These are phyloP conservation scores for Peromyscus eremicus DNA, from an alignment of 2,797 vertebrate species.

Conservation along the genomic window DNA sequence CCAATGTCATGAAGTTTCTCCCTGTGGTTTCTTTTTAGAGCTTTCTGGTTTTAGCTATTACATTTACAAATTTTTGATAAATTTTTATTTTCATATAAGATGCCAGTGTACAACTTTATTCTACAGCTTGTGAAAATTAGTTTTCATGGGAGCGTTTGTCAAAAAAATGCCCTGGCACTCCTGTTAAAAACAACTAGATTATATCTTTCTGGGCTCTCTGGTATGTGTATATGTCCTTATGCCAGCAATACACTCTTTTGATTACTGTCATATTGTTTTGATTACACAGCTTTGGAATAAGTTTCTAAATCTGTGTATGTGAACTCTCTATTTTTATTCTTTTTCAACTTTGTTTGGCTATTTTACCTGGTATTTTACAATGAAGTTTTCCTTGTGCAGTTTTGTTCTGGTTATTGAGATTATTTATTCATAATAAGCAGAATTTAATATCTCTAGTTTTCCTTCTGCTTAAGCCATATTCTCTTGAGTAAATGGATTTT, in stretches of 20 bases:
- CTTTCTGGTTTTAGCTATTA: background rate
- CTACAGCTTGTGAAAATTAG: background rate
- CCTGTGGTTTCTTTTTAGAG: background rate
- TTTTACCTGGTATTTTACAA: constrained; percentile 35
- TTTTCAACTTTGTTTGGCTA: background rate
- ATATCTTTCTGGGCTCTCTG: background rate
- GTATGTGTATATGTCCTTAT: background rate
- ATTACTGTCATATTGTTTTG: background rate
- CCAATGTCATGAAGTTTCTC: background rate
- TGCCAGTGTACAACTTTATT: background rate
- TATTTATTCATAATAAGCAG: constrained; percentile 22
- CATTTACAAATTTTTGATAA: background rate
- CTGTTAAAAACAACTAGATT: background rate
- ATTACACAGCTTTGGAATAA: constrained; percentile 4
- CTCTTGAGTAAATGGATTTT: background rate
- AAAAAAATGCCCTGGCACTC: background rate
- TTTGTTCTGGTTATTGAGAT: constrained; percentile 20
- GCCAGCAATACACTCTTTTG: background rate
- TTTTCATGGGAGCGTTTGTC: constrained; percentile 41
- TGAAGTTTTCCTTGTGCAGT: background rate
- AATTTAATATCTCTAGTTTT: constrained; percentile 49
- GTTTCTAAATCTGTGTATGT: background rate
- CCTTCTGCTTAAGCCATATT: background rate
- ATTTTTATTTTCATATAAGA: constrained; percentile 43
- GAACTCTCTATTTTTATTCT: background rate